These are phyloP conservation scores for Brachionus angularis DNA, from an alignment of 1,140 invertebrate species.

Conservation along the genomic window DNA sequence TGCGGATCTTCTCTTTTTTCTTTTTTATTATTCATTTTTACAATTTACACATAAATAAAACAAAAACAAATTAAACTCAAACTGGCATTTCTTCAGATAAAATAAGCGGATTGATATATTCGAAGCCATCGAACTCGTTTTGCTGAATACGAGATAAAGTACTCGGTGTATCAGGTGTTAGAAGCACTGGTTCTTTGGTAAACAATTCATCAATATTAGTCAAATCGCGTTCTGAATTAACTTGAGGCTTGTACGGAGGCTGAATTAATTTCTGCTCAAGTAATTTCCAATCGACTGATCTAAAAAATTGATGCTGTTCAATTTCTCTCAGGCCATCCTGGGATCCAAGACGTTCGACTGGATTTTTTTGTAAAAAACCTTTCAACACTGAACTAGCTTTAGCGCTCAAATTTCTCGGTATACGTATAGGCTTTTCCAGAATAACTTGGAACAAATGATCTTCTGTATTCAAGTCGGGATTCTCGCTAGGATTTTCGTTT, in stretches of 20 bases:
- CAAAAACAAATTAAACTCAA: too few relatives aligned
- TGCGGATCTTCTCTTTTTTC: too few relatives aligned
- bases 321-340: constrained; percentile 82
- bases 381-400: constrained; percentile 93
- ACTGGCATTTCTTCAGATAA: background rate
- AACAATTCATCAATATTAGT: constrained; percentile 99
- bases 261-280: constrained; percentile 89
- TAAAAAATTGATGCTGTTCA: constrained; percentile 90
- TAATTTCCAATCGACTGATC: constrained; percentile 94
- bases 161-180: constrained; percentile 82
- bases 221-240: constrained; percentile 72
- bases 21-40: too few relatives aligned
- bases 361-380: constrained; percentile 94
- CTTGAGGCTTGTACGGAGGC: constrained; percentile 88
- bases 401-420: constrained; percentile 89
- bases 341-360: constrained; percentile 88
- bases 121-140: background rate
- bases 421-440: constrained; percentile 94
- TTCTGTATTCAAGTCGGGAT: constrained; percentile 96
- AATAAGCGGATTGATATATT: constrained; percentile 10
- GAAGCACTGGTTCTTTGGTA: constrained; percentile 90
- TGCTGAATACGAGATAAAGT: background rate
- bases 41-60: too few relatives aligned
- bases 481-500: constrained; percentile 72
- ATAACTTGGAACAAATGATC: constrained; percentile 98